Evolutionary conservation across 2,888 invertebrate species (phyloP).

Genomic region (Pycnomerus fuliginosus): DNA sequence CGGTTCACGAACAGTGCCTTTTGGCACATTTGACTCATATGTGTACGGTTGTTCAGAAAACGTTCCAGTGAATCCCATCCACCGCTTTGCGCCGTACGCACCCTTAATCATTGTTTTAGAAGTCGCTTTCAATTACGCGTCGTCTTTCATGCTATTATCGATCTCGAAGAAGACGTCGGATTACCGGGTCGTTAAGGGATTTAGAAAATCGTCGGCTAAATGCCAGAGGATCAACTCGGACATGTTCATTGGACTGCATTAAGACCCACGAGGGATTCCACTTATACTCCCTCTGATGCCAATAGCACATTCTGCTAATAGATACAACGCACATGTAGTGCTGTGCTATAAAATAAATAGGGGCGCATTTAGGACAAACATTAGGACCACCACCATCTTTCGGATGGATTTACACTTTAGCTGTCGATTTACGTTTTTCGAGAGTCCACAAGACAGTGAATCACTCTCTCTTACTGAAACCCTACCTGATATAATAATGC

Average conservation of each 20-base stretch:
- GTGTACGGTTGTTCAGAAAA: too few relatives aligned
- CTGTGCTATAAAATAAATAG: slow-evolving; percentile 24
- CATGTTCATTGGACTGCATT: slow-evolving; percentile 39
- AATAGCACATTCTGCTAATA: slow-evolving; percentile 20
- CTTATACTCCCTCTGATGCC: slow-evolving; percentile 19
- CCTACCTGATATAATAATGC: slow-evolving; percentile 36
- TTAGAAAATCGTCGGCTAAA: slow-evolving; percentile 48
- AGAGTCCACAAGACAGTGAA: slow-evolving; percentile 17
- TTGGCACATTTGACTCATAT: too few relatives aligned
- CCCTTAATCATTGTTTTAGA: too few relatives aligned
- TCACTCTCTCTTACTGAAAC: slow-evolving; percentile 35
- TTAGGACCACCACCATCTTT: slow-evolving; percentile 7
- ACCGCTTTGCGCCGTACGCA: too few relatives aligned
- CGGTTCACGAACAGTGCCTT: too few relatives aligned
- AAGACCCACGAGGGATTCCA: slow-evolving; percentile 26
- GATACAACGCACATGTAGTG: slow-evolving; percentile 17
- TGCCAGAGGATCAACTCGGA: slow-evolving; percentile 46
- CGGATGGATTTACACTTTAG: slow-evolving; percentile 3
- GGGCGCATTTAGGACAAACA: slow-evolving; percentile 12
- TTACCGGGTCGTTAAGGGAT: slow-evolving; percentile 49
- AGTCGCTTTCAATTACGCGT: too few relatives aligned
- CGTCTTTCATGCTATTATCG: too few relatives aligned
- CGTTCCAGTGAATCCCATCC: too few relatives aligned
- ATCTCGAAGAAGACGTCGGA: slow-evolving; percentile 42
- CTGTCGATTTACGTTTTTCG: background rate